Percentiles rank a stretch among this genome's conserved stretches.
Conservation (phyloP, 1,140 invertebrate species). For the Lepidurus packardi region DNA sequence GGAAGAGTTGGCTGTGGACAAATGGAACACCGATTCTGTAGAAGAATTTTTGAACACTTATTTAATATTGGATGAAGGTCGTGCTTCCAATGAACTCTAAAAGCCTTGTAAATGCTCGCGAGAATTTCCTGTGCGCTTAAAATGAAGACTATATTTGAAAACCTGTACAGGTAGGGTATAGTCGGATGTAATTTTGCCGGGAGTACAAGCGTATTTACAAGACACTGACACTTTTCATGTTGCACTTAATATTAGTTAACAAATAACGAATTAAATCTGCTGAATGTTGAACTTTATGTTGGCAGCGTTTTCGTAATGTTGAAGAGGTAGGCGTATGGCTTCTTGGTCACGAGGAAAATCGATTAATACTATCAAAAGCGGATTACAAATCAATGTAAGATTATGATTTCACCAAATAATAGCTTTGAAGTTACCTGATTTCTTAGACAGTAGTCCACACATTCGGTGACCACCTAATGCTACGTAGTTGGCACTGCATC, state of each 20-base stretch:
- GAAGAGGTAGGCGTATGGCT: neutral
- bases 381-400: neutral
- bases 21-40: conserved; percentile 94
- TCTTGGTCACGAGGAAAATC: neutral
- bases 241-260: neutral
- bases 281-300: neutral
- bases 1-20: conserved; percentile 80
- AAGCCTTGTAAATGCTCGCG: neutral
- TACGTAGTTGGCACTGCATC: conserved; percentile 20
- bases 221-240: neutral
- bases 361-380: conserved; percentile 1
- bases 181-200: neutral
- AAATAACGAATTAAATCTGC: neutral
- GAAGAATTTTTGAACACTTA: conserved; percentile 88
- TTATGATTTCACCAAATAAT: neutral
- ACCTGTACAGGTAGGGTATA: neutral
- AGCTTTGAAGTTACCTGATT: conserved; percentile 2
- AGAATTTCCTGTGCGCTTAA: neutral
- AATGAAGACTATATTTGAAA: neutral
- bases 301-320: neutral
- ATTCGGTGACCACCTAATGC: conserved; percentile 25
- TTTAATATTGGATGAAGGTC: conserved; percentile 52
- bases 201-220: conserved; percentile 5
- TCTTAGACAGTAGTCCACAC: neutral
- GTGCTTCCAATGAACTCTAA: conserved; percentile 29